Percentiles rank a stretch among this genome's conserved stretches.
Evolutionary conservation across 2,888 invertebrate genomes (phyloP).

Genomic region (Tyria jacobaeae): DNA sequence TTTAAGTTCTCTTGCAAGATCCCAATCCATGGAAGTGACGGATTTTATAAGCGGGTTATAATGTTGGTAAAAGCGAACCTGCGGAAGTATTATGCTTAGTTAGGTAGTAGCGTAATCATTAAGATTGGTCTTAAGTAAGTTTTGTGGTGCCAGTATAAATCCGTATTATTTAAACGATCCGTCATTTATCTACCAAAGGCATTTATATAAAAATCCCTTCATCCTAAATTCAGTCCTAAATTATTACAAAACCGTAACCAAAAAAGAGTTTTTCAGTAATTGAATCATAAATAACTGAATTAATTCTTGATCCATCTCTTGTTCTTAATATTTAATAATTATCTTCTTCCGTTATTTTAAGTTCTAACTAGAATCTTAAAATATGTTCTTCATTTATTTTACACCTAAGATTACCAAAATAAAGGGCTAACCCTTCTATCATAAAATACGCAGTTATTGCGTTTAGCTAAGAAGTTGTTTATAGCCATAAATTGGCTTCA

Average conservation of each 20-base stretch:
- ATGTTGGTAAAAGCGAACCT: conserved; percentile 31
- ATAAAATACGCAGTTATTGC: conserved; percentile 41
- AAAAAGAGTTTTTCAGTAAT: too few species aligned
- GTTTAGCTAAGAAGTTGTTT: conserved; percentile 38
- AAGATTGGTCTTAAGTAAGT: not conserved
- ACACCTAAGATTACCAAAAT: conserved; percentile 1
- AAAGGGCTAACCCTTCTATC: conserved; percentile 15
- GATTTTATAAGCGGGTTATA: conserved; percentile 46
- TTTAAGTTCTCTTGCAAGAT: conserved; percentile 49
- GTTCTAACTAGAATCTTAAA: not conserved
- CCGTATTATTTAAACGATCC: not conserved
- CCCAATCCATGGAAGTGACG: conserved; percentile 29
- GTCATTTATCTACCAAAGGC: not conserved
- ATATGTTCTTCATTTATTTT: conserved; percentile 3
- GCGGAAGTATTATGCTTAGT: not conserved
- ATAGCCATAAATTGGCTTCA: conserved; percentile 39
- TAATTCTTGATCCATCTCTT: not conserved
- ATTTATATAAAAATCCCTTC: too few species aligned
- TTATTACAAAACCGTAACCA: too few species aligned
- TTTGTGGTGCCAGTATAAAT: not conserved
- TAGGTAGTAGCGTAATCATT: not conserved
- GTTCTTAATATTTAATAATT: not conserved
- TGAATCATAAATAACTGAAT: not conserved
- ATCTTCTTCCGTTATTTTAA: not conserved
- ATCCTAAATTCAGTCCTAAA: too few species aligned